Conservation (phyloP, 2,888 invertebrate species). For the Conomelus anceps region DNA sequence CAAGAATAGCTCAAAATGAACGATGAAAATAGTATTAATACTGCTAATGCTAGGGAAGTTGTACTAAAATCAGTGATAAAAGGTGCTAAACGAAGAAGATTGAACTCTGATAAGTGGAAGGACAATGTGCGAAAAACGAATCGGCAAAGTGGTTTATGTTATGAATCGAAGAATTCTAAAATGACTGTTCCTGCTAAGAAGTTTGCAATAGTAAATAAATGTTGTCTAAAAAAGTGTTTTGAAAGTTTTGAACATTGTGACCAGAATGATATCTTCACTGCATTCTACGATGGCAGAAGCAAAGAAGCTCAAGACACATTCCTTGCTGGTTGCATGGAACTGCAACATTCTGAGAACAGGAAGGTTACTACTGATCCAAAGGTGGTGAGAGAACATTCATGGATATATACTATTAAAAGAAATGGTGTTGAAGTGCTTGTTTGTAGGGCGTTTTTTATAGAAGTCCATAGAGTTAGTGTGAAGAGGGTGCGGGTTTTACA, state of each 20-base stretch:
- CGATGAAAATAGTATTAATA: not conserved
- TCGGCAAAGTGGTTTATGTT: not conserved
- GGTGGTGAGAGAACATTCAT: not conserved
- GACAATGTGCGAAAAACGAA: not conserved
- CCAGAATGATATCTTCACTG: constrained; percentile 8
- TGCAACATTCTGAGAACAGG: not conserved
- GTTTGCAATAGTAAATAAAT: not conserved
- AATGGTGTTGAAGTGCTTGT: not conserved
- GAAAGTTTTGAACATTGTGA: not conserved
- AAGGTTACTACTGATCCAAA: constrained; percentile 11
- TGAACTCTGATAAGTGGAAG: not conserved
- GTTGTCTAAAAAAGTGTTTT: not conserved
- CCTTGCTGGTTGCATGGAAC: constrained; percentile 3
- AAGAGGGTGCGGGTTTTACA: constrained; percentile 9
- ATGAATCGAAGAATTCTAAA: not conserved
- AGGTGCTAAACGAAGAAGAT: not conserved
- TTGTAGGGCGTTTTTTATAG: constrained; percentile 14
- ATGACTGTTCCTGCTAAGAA: not conserved
- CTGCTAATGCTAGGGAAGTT: not conserved
- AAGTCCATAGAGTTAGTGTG: not conserved
- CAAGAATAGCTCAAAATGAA: not conserved
- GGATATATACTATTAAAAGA: constrained; percentile 2
- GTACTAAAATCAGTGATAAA: not conserved
- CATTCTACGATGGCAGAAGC: not conserved
- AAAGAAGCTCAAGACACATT: constrained; percentile 13